Base-by-base conservation (phyloP, 64 coral and sea anemone species). In the Montipora foliosa region DNA sequence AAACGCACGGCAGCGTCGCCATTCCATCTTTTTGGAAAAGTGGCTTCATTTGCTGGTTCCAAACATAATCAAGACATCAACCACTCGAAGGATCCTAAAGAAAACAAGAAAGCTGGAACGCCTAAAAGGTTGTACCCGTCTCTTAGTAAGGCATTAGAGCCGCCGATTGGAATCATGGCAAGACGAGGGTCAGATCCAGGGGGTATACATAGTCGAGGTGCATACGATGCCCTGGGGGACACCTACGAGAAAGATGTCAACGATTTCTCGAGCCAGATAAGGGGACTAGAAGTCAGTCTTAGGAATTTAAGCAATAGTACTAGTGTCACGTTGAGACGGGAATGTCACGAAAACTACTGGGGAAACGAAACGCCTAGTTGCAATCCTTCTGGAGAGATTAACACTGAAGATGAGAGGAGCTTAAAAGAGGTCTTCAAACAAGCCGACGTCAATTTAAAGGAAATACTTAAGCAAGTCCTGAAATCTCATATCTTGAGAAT, bases 381-480 rank as follows among this genome's bases (percentile, higher is more conserved):
- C 8, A 44, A 74, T 74, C 64, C n/a, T 74, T 71, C 55, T 4
- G 88, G 79, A 17, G 72, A 95, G 16, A 80, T 58, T 1, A 57
- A 71, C 4, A 37, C 47, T n/a, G 61, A 14, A 57, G 81, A 22
- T 46, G 16, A 49, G 3, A 24, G 20, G 1, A 10, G 17, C 47
- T 11, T 14, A 7, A n/a, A 37, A 24, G 52, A 75, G 3, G 49
- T 85, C 81, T 86, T 90, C 21, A 95, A 95, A 90, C 72, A 84
- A 16, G 93, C 78, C 60, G 94, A 95, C 52, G 80, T 95, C 15
- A 83, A 80, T 62, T 80, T 95, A 29, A 90, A 84, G 16, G 90
- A 88, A 79, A 87, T 95, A 21, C 78, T 95, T 83, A 89, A 95
- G 37, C 75, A 92, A 29, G 77, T 95, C 17, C 79, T 95, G 22